phyloP scores from a whole-genome alignment of 2,797 vertebrate genomes.

The Scolopax rusticola region DNA sequence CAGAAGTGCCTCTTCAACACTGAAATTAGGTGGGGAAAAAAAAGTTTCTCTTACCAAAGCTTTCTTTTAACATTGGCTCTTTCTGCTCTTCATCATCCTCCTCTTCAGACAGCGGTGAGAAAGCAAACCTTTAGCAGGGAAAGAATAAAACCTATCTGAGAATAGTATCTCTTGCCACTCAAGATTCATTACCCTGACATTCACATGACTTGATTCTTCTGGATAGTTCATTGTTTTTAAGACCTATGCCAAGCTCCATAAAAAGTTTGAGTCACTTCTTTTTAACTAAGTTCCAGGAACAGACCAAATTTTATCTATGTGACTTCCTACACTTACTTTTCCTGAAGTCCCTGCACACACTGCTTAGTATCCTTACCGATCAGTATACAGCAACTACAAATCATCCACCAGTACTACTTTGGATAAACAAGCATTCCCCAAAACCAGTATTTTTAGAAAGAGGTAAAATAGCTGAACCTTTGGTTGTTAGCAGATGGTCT shows the following conservation, averaged over 20 bases:
- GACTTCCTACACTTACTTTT: neutral
- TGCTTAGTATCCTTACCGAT: neutral
- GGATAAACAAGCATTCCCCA: neutral
- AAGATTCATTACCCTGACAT: neutral
- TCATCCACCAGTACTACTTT: neutral
- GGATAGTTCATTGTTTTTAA: neutral
- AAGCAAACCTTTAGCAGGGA: slow-evolving; percentile 88
- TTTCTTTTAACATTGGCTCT: slow-evolving; percentile 97
- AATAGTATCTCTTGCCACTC: neutral
- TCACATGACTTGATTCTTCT: neutral
- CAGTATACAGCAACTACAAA: neutral
- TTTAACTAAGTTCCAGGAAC: neutral
- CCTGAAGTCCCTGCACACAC: neutral
- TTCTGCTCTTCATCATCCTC: slow-evolving; percentile 95
- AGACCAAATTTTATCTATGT: neutral
- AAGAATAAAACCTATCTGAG: neutral
- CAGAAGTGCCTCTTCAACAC: neutral
- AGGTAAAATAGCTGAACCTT: slow-evolving; percentile 81
- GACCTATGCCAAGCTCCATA: neutral
- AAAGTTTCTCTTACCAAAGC: slow-evolving; percentile 82
- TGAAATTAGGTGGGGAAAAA: neutral
- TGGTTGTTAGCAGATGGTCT: slow-evolving; percentile 95
- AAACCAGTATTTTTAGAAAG: neutral
- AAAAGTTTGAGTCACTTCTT: neutral
- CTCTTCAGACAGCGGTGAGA: slow-evolving; percentile 94